A percentile compares a stretch with the other conserved stretches of the same genome.
Conservation (phyloP, 2,888 invertebrate species). For the Schizaphis graminum region DNA sequence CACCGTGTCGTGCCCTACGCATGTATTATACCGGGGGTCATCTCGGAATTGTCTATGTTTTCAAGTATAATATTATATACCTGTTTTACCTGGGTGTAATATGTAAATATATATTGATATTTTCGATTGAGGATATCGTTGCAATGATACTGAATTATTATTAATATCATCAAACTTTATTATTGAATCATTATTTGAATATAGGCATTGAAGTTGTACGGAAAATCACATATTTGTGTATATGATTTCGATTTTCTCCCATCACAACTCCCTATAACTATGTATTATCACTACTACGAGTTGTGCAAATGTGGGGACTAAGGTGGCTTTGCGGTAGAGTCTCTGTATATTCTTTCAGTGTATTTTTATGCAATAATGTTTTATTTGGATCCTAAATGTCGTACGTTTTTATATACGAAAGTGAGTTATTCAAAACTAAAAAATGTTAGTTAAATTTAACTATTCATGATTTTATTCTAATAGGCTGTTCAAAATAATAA, state of each 20-base stretch:
- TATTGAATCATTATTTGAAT: background rate
- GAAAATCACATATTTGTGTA: background rate
- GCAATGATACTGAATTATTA: background rate
- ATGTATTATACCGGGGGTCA: background rate
- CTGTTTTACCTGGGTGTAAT: background rate
- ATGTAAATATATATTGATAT: background rate
- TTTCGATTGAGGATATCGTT: background rate
- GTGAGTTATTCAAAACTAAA: too few relatives aligned
- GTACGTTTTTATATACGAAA: too few relatives aligned
- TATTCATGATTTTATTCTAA: background rate
- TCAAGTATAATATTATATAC: background rate
- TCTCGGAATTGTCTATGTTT: background rate
- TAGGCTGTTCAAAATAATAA: background rate
- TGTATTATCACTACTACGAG: background rate
- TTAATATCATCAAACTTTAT: background rate
- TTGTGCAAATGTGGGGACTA: background rate
- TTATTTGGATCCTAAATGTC: background rate
- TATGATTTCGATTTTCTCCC: background rate
- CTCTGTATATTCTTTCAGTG: too few relatives aligned
- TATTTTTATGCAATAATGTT: background rate
- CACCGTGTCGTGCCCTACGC: background rate
- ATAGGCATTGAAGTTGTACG: background rate
- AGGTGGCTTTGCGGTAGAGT: background rate
- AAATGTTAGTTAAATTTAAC: background rate
- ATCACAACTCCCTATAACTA: background rate